Evolutionary conservation across 2,113 vertebrate species (phyloP).

Genomic region (Apeltes quadracus): DNA sequence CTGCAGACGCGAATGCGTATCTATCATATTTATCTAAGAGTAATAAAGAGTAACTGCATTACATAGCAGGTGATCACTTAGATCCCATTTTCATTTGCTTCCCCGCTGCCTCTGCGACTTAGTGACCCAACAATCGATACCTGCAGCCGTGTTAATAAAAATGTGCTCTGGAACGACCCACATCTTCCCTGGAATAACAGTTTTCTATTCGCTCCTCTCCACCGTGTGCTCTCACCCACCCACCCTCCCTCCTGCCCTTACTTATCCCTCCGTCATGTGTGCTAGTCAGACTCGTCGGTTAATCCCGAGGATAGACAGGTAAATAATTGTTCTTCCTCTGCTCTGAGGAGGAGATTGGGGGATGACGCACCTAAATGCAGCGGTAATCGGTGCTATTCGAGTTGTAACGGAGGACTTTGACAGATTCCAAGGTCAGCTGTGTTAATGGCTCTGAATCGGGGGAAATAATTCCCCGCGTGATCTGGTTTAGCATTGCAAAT

Average conservation of each 20-base stretch:
- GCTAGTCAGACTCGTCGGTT: conserved; percentile 33
- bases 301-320: conserved; percentile 40
- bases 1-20: conserved; percentile 62
- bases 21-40: conserved; percentile 77
- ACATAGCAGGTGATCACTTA: conserved; percentile 75
- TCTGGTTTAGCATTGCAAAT: conserved; percentile 52
- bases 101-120: conserved; percentile 44
- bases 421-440: conserved; percentile 66
- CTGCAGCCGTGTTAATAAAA: conserved; percentile 67
- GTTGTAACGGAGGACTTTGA: conserved; percentile 67
- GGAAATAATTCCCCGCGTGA: conserved; percentile 45
- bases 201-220: conserved; percentile 26
- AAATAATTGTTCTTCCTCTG: conserved; percentile 47
- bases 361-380: conserved; percentile 60
- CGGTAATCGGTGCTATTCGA: conserved; percentile 63
- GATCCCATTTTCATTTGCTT: conserved; percentile 75
- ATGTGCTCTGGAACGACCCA: conserved; percentile 52
- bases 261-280: conserved; percentile 26
- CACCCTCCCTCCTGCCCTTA: conserved; percentile 5
- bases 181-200: conserved; percentile 50
- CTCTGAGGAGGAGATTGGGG: conserved; percentile 40
- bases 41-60: conserved; percentile 77
- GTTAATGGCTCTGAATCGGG: conserved; percentile 38
- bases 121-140: conserved; percentile 73
- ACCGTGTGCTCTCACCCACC: background rate